A percentile compares a stretch with the other conserved stretches of the same genome.
phyloP scores from a whole-genome alignment of 2,113 vertebrate species.

The Procavia capensis region DNA sequence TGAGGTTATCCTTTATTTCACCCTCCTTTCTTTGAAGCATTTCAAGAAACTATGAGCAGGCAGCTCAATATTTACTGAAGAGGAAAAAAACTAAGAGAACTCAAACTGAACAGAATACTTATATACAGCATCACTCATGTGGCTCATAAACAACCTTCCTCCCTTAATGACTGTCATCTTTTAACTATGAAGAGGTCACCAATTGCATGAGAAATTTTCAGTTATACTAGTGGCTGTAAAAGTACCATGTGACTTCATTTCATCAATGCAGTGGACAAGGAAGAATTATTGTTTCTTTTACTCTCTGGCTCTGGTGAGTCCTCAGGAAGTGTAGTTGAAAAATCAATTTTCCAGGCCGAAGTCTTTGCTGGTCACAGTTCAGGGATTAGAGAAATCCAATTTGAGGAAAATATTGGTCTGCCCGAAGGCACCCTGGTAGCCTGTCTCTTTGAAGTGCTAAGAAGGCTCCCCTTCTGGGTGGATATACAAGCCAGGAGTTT shows the following conservation, averaged over 20 bases:
- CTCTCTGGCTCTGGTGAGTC: slow-evolving; percentile 68
- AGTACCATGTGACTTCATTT: slow-evolving; percentile 59
- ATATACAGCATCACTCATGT: not conserved
- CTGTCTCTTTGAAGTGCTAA: slow-evolving; percentile 62
- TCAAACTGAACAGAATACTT: slow-evolving; percentile 62
- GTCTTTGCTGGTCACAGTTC: slow-evolving; percentile 78
- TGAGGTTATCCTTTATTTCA: not conserved
- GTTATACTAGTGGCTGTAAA: slow-evolving; percentile 54
- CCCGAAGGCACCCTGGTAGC: slow-evolving; percentile 45
- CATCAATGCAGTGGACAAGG: slow-evolving; percentile 59
- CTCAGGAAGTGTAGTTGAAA: slow-evolving; percentile 73
- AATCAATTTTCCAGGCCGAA: slow-evolving; percentile 75
- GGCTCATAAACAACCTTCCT: slow-evolving; percentile 42
- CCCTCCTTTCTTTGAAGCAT: not conserved
- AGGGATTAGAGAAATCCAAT: slow-evolving; percentile 79
- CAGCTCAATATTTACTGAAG: slow-evolving; percentile 65
- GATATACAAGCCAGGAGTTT: slow-evolving; percentile 54
- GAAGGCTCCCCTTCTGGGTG: slow-evolving; percentile 55
- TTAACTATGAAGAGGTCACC: slow-evolving; percentile 59
- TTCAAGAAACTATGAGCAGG: slow-evolving; percentile 40
- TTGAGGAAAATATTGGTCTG: slow-evolving; percentile 67
- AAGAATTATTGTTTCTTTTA: slow-evolving; percentile 76
- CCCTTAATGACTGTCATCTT: slow-evolving; percentile 45
- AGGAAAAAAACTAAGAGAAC: slow-evolving; percentile 50
- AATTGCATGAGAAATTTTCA: slow-evolving; percentile 51